Conservation (phyloP, 2,888 invertebrate genomes). For the Dermolepida albohirtum region DNA sequence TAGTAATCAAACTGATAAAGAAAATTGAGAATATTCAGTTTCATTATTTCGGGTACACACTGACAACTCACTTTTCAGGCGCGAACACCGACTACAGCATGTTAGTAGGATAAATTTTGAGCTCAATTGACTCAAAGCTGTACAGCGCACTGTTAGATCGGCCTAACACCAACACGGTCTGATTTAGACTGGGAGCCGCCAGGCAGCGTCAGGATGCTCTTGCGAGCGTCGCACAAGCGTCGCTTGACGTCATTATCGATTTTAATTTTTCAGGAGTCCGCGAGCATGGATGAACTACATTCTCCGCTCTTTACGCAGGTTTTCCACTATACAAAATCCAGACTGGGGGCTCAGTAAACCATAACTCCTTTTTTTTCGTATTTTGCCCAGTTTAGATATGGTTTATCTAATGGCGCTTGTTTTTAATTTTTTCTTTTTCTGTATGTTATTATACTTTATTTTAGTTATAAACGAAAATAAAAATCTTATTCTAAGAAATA, state of each 20-base stretch:
- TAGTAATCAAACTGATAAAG: conserved; percentile 13
- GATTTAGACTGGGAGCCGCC: conserved; percentile 59
- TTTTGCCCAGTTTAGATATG: background rate
- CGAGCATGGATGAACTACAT: conserved; percentile 22
- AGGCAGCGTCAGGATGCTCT: conserved; percentile 58
- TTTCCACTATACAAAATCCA: conserved; percentile 20
- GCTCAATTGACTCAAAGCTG: conserved; percentile 8
- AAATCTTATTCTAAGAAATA: no score
- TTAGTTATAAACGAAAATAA: no score
- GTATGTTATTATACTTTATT: no score
- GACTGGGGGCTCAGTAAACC: conserved; percentile 14
- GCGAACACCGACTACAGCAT: conserved; percentile 55
- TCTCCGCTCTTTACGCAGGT: conserved; percentile 24
- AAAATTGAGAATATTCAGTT: conserved; percentile 43
- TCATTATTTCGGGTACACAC: conserved; percentile 44
- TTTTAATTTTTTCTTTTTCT: no score
- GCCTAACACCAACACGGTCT: conserved; percentile 53
- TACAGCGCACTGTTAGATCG: conserved; percentile 57
- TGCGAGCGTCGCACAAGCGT: conserved; percentile 46
- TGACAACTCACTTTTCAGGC: conserved; percentile 48
- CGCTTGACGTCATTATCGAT: conserved; percentile 51
- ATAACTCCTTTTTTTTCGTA: conserved; percentile 5
- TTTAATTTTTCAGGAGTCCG: conserved; percentile 44
- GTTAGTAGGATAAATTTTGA: conserved; percentile 42
- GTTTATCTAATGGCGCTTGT: no score